phyloP scores from a whole-genome alignment of 2,797 vertebrate species.

The Scleropages formosus region DNA sequence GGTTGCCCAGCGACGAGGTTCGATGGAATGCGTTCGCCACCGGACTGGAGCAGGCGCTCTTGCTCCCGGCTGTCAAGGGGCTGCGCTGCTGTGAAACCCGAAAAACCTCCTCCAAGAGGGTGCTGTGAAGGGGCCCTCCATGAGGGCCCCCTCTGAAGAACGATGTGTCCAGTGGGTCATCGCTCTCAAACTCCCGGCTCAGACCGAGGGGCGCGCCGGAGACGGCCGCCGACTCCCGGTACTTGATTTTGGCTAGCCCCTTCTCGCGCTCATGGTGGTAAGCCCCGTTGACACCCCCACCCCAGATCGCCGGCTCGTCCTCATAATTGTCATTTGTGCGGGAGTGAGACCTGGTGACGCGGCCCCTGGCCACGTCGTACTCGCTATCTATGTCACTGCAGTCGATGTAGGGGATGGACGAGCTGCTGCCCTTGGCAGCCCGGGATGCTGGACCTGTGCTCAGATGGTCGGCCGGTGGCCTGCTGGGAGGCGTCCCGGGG shows the following conservation, averaged over 20 bases:
- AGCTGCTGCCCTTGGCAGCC: conserved; percentile 89
- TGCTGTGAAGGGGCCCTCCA: conserved; percentile 80
- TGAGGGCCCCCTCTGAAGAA: conserved; percentile 69
- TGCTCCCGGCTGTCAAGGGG: conserved; percentile 61
- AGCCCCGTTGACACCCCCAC: conserved; percentile 59
- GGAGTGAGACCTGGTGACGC: conserved; percentile 72
- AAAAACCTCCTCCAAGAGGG: conserved; percentile 82
- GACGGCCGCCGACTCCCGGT: conserved; percentile 67
- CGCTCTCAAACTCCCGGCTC: conserved; percentile 70
- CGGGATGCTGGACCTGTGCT: conserved; percentile 95
- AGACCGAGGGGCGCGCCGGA: conserved; percentile 59
- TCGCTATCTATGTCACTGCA: conserved; percentile 96
- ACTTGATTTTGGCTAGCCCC: conserved; percentile 50
- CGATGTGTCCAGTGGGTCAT: conserved; percentile 69
- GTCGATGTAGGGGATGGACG: conserved; percentile 96
- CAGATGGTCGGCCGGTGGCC: conserved; percentile 69
- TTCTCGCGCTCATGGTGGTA: conserved; percentile 68
- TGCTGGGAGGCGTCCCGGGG: conserved; percentile 56
- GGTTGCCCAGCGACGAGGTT: conserved; percentile 71
- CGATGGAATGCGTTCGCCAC: conserved; percentile 74
- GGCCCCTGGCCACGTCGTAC: conserved; percentile 79
- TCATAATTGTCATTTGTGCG: conserved; percentile 83
- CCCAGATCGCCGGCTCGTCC: conserved; percentile 71
- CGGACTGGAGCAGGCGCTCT: conserved; percentile 78
- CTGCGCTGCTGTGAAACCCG: conserved; percentile 66